Evolutionary conservation across 2,888 invertebrate genomes (phyloP), one percentile per base, ranked within the genome.

Genomic region (Agapostemon virescens): DNA sequence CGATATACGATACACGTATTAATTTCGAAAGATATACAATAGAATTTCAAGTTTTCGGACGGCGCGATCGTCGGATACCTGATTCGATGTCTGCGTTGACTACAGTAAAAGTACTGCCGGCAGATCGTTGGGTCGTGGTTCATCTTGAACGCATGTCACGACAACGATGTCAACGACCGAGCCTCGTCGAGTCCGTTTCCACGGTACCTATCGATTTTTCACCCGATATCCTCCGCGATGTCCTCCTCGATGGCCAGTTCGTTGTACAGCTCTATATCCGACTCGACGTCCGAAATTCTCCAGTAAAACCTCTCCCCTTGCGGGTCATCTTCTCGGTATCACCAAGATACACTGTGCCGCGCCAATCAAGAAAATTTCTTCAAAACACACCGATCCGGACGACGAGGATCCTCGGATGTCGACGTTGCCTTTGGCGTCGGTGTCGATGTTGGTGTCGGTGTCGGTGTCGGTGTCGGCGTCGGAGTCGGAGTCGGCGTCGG

Each of bases 101-200:
- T 92, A 85, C 88, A 90, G 84, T 92, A 92, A 85, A 92, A 92
- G 80, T 92, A 91, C 79, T 89, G 90, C 58, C 85, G 90, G 84
- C 91, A 92, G 81, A 90, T 86, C 71, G 89, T 79, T 78, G 89
- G 81, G 84, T 91, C 91, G 90, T 91, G 88, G 88, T 91, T 92
- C 92, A 92, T 92, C 85, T 82, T 90, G 74, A 79, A 86, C 74
- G 76, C 85, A 82, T 86, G 83, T 83, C 85, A 84, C 84, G 82
- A 58, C 58, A 69, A 64, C 79, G 68, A 78, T 67, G 86, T 80
- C 84, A 83, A 85, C 72, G 67, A 67, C 67, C 67, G 67, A 80
- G 84, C 79, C n/a, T 11, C 83, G 42, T 77, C 58, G 33, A 61
- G 30, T 33, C 23, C 67, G 75, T 74, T 71, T 79, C 67, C 71